Percentiles rank a stretch among this genome's conserved stretches.
phyloP scores from a whole-genome alignment of 2,888 invertebrate species.

The Branchipolynoe longqiensis region DNA sequence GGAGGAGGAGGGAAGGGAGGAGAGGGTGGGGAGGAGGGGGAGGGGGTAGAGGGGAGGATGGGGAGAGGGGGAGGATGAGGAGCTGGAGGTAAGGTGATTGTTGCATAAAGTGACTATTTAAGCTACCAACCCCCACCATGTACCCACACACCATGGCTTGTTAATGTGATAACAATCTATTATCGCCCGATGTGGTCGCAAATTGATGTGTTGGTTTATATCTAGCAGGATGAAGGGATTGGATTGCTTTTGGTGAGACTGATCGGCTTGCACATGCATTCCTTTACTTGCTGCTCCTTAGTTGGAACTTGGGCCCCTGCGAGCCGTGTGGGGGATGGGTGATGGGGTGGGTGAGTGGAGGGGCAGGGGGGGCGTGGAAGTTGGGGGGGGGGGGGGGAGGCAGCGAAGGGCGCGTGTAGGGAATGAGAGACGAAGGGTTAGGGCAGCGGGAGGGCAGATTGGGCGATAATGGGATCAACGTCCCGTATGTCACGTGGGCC shows the following conservation, averaged over 20 bases:
- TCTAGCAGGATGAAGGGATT: too few relatives aligned
- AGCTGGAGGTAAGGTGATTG: too few relatives aligned
- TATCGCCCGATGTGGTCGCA: too few relatives aligned
- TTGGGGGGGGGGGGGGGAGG: not conserved
- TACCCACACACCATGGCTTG: too few relatives aligned
- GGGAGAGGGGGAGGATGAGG: not conserved
- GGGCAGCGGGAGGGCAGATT: constrained; percentile 1
- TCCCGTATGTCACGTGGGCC: not conserved
- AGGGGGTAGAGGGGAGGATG: not conserved
- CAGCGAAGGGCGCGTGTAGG: not conserved
- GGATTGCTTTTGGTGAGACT: too few relatives aligned
- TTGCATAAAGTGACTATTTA: too few relatives aligned
- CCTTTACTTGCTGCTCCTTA: too few relatives aligned
- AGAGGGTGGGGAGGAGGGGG: not conserved
- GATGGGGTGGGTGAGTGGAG: not conserved
- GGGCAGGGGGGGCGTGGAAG: not conserved
- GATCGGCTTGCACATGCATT: too few relatives aligned
- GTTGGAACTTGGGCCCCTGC: not conserved
- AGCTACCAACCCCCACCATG: too few relatives aligned
- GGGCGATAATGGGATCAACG: not conserved
- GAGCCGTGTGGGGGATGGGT: not conserved
- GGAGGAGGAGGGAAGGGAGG: not conserved
- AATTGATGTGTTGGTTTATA: too few relatives aligned
- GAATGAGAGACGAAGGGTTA: not conserved
- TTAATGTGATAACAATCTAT: too few relatives aligned